phyloP scores from a whole-genome alignment of 2,113 vertebrate species.

The Callospermophilus lateralis region DNA sequence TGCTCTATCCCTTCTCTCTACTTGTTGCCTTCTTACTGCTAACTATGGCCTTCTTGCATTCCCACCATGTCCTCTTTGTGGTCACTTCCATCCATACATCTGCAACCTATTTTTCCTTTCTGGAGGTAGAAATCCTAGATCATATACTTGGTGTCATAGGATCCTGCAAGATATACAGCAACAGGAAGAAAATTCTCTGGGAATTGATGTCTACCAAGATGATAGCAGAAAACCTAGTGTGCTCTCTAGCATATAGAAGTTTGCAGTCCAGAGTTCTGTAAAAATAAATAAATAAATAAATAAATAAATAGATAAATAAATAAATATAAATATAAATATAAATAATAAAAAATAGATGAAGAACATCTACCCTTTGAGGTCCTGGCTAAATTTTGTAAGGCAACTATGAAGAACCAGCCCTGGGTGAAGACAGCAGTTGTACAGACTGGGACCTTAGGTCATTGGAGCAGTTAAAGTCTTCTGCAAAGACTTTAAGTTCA shows the following conservation, averaged over 20 bases:
- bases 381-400: not conserved
- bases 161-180: not conserved
- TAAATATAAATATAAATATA: no score
- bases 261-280: not conserved
- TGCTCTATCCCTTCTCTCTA: not conserved
- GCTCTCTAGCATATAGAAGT: not conserved
- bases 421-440: conserved; percentile 83
- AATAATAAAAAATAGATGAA: not conserved
- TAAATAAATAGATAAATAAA: no score
- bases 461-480: conserved; percentile 88
- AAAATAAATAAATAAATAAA: not conserved
- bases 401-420: not conserved
- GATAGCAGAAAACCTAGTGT: not conserved
- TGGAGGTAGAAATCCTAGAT: not conserved
- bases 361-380: not conserved
- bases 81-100: not conserved
- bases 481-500: conserved; percentile 91
- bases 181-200: not conserved
- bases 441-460: conserved; percentile 91
- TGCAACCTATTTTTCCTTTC: not conserved
- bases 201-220: not conserved
- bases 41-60: not conserved
- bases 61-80: not conserved
- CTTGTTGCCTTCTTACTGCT: not conserved
- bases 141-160: not conserved